Evolutionary conservation across 2,113 vertebrate genomes (phyloP), one percentile per base, ranked within the genome.

Genomic region (Perca flavescens): DNA sequence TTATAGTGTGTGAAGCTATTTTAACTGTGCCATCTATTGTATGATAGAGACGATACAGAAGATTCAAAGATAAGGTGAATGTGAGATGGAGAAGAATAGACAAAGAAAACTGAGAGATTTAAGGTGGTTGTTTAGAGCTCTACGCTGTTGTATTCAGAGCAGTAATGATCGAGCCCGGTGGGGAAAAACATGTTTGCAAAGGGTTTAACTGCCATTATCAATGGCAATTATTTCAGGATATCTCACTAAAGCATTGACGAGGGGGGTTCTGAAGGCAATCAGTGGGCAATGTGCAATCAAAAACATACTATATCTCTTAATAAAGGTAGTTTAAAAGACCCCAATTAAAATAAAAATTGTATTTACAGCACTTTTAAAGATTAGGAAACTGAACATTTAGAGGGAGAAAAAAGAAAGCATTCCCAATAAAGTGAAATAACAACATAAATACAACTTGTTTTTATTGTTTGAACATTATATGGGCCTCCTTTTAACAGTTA

Each of bases 401-500:
- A 53, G 2, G 57, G 58, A 25, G 31, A 69, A 25, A 68, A 65
- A 40, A 64, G 12, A 62, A 86, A 47, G 54, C 5, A 53, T 71
- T 60, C n/a, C 40, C 21, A 78, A 66, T 28, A 14, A 78, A 65
- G 70, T 43, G 46, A 68, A 82, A 83, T 46, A 83, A 86, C 19
- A 83, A 80, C 79, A 74, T 79, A 80, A 66, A 86, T 72, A 84
- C 77, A 81, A 86, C 47, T 64, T 1, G 2, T 74, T 65, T 43
- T 46, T 64, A 49, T 82, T 83, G 60, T 89, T 91, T 78, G 40
- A 91, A 88, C 61, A 71, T 86, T 91, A 93, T 91, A 92, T 92
- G 86, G 74, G 76, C 80, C 84, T 91, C 83, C 80, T 89, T 94
- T 91, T 69, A 82, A 88, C 88, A 84, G 78, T 83, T 80, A 92